phyloP scores from a whole-genome alignment of 2,113 vertebrate genomes.

The Agapornis roseicollis region DNA sequence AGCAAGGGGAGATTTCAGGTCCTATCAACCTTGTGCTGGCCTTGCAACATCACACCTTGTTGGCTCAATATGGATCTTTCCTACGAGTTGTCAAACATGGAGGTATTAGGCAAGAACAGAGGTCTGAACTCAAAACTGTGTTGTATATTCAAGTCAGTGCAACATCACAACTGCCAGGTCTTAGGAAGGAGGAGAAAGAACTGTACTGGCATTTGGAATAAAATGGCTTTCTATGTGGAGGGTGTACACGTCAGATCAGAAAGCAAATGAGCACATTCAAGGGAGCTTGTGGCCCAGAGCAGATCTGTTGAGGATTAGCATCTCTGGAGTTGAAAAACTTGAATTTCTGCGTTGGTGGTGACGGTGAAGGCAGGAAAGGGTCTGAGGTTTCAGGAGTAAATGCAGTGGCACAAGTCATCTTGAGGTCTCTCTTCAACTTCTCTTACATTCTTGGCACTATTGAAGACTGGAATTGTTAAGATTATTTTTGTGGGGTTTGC shows the following conservation, averaged over 20 bases:
- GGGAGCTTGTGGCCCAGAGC: background rate
- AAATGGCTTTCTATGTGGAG: background rate
- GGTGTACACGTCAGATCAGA: background rate
- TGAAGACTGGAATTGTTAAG: background rate
- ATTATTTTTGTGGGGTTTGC: background rate
- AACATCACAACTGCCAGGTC: background rate
- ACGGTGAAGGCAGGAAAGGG: background rate
- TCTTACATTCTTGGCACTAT: background rate
- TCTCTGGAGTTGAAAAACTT: background rate
- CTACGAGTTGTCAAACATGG: background rate
- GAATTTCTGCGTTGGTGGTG: background rate
- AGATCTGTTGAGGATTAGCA: background rate
- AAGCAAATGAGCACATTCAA: background rate
- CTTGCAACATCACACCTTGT: background rate
- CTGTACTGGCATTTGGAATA: background rate
- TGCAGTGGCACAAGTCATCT: background rate
- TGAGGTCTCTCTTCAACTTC: background rate
- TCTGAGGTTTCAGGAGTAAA: background rate
- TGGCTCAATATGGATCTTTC: background rate
- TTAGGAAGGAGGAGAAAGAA: background rate
- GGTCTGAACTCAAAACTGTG: background rate
- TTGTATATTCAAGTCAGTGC: background rate
- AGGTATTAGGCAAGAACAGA: background rate
- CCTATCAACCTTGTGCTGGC: background rate
- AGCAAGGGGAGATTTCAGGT: background rate